phyloP scores from a whole-genome alignment of 1,140 invertebrate genomes.

The Arctopsyche grandis region DNA sequence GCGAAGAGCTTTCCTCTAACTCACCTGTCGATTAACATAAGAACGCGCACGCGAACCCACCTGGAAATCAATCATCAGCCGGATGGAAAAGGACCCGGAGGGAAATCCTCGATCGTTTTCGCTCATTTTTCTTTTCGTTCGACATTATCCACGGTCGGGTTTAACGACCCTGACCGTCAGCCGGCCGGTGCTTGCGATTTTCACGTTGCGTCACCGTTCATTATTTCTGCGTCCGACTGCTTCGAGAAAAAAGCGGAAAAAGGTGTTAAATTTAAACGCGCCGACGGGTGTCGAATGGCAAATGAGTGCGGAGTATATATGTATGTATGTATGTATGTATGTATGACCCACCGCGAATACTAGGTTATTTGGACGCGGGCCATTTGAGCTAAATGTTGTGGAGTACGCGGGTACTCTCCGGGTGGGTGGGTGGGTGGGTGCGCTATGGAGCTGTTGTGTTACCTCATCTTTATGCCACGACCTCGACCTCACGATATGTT shows the following conservation, averaged over 20 bases:
- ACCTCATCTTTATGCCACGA: conserved; percentile 12
- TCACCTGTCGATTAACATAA: too few species aligned
- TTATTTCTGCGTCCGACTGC: not conserved
- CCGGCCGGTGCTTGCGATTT: not conserved
- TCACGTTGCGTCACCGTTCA: not conserved
- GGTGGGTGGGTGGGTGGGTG: not conserved
- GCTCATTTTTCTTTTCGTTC: conserved; percentile 1
- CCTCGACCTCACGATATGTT: not conserved
- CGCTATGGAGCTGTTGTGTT: not conserved
- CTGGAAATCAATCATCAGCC: too few species aligned
- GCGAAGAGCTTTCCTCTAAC: too few species aligned
- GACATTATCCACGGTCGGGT: not conserved
- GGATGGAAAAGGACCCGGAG: too few species aligned
- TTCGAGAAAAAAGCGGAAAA: too few species aligned
- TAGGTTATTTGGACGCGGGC: conserved; percentile 39
- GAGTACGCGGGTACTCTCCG: not conserved
- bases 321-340: not conserved
- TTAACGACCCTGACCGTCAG: not conserved
- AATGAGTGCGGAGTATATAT: not conserved
- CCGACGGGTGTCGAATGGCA: too few species aligned
- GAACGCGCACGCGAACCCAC: too few species aligned
- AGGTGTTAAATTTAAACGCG: too few species aligned
- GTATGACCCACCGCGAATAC: conserved; percentile 40
- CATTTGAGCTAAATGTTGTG: conserved; percentile 7
- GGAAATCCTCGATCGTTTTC: too few species aligned